Percentiles rank a stretch among this genome's conserved stretches.
phyloP scores from a whole-genome alignment of 2,113 vertebrate species.

The Columba janthina region DNA sequence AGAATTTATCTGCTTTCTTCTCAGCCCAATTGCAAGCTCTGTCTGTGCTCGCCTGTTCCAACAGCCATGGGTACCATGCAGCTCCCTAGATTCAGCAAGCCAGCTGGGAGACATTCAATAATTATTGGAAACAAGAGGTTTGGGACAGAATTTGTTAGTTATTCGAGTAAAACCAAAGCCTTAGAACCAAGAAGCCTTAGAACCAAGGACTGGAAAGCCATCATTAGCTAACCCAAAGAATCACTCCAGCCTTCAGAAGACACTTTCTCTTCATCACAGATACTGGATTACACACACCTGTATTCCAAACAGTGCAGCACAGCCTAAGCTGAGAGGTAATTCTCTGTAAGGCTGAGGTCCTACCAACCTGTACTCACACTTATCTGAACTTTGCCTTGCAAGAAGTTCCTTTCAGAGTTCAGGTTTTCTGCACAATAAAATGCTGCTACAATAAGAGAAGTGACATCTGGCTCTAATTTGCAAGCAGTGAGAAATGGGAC shows the following conservation, averaged over 20 bases:
- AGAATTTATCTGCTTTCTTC: background rate
- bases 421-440: background rate
- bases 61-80: background rate
- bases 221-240: background rate
- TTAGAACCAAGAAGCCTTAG: background rate
- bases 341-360: background rate
- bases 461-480: background rate
- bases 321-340: background rate
- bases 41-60: background rate
- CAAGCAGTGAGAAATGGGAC: background rate
- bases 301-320: background rate
- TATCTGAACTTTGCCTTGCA: background rate
- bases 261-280: background rate
- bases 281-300: accelerated
- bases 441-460: background rate
- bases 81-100: background rate
- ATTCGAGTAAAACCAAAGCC: background rate
- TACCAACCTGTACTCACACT: background rate
- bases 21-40: background rate
- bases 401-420: background rate
- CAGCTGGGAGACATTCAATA: background rate
- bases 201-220: background rate
- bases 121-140: background rate
- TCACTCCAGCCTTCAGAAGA: background rate
- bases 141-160: background rate